A percentile compares a stretch with the other conserved stretches of the same genome.
phyloP scores from a whole-genome alignment of 2,888 invertebrate genomes.

The Marronus borbonicus region DNA sequence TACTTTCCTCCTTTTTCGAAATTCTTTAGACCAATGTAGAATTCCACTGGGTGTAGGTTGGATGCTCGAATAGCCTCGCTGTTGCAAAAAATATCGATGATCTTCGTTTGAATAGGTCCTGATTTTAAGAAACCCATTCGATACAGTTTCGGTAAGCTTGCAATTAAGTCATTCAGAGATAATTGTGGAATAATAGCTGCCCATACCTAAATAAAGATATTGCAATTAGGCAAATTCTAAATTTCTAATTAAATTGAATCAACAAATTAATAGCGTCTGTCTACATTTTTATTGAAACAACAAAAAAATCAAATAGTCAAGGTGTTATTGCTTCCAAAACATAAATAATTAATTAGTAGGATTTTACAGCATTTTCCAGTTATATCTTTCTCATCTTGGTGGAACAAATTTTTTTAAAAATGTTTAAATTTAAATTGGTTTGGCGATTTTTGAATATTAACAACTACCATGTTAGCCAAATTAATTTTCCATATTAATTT shows the following conservation, averaged over 20 bases:
- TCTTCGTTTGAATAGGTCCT: conserved; percentile 71
- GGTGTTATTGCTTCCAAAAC: no score
- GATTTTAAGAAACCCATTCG: conserved; percentile 75
- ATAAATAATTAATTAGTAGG: background rate
- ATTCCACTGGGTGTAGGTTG: conserved; percentile 73
- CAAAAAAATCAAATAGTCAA: no score
- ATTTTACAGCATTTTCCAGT: background rate
- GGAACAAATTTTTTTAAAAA: no score
- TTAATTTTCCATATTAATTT: no score
- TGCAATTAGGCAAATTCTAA: conserved; percentile 45
- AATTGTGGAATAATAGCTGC: conserved; percentile 74
- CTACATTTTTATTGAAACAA: no score
- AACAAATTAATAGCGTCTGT: no score
- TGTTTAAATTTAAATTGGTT: no score
- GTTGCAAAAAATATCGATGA: conserved; percentile 73
- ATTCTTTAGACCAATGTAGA: conserved; percentile 75
- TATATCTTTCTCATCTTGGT: no score
- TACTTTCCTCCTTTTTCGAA: conserved; percentile 78
- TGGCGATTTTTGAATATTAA: no score
- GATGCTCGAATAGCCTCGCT: conserved; percentile 69
- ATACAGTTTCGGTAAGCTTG: conserved; percentile 76
- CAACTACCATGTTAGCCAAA: no score
- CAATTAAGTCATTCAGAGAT: conserved; percentile 72
- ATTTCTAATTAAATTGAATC: conserved; percentile 1
- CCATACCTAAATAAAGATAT: conserved; percentile 74